Conservation (phyloP, 2,797 vertebrate species). For the Tenualosa thibaudeaui region DNA sequence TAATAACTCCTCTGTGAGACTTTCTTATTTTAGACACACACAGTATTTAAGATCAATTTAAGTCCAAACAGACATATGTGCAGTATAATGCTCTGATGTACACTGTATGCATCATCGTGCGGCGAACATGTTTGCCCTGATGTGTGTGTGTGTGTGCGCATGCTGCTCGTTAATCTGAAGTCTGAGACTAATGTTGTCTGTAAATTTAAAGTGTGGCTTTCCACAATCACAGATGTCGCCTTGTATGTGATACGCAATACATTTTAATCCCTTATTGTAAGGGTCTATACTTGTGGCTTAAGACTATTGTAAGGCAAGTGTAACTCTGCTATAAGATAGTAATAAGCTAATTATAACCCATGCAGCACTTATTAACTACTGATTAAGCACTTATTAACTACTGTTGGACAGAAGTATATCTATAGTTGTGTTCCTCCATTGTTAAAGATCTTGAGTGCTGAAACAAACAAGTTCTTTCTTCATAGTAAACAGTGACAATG, state of each 20-base stretch:
- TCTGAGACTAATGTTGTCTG: background rate
- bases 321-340: conserved; percentile 6
- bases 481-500: background rate
- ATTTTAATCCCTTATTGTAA: background rate
- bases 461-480: no score
- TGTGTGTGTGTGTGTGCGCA: background rate
- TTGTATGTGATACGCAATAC: background rate
- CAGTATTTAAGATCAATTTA: background rate
- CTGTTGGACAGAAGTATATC: no score
- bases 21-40: background rate
- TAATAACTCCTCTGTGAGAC: background rate
- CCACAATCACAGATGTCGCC: background rate
- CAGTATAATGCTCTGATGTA: background rate
- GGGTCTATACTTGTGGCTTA: background rate
- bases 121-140: background rate
- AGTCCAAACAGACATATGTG: background rate
- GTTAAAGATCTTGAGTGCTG: no score
- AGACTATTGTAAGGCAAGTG: background rate
- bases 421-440: no score
- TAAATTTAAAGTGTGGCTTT: background rate
- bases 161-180: background rate
- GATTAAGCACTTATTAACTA: no score
- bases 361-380: background rate
- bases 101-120: no score
- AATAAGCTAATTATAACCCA: background rate